phyloP scores from a whole-genome alignment of 2,113 vertebrate genomes.

The Gorsachius goisagi region DNA sequence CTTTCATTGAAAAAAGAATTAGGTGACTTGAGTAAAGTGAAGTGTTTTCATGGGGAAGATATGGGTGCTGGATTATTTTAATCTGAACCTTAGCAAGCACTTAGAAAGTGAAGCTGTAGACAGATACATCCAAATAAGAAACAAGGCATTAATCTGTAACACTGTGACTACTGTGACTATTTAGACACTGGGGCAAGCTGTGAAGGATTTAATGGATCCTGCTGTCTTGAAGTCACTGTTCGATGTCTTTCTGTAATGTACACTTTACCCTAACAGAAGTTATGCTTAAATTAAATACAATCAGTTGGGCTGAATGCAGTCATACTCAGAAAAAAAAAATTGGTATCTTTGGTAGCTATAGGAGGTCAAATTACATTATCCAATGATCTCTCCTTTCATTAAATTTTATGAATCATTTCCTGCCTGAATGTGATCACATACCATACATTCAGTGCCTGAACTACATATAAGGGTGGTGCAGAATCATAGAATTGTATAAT shows the following conservation, averaged over 20 bases:
- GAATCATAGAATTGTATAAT: no score
- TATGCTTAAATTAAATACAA: not conserved
- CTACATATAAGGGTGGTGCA: not conserved
- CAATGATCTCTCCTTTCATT: slow-evolving; percentile 36
- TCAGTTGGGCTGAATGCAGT: not conserved
- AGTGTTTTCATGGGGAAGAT: not conserved
- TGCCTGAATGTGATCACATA: not conserved
- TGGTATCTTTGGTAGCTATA: not conserved
- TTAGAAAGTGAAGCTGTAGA: not conserved
- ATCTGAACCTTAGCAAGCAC: not conserved
- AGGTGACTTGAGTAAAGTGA: not conserved
- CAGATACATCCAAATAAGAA: not conserved
- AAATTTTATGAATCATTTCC: slow-evolving; percentile 57
- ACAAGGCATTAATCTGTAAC: not conserved
- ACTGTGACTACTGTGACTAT: not conserved
- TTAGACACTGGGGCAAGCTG: not conserved
- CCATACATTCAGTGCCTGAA: not conserved
- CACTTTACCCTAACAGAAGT: not conserved
- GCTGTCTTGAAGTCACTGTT: not conserved
- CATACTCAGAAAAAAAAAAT: not conserved
- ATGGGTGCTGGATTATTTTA: not conserved
- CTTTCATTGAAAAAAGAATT: not conserved
- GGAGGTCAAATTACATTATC: slow-evolving; percentile 36
- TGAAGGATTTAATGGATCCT: not conserved
- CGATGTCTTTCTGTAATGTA: not conserved